Conservation (phyloP, 2,113 vertebrate genomes). For the Empidonax traillii region DNA sequence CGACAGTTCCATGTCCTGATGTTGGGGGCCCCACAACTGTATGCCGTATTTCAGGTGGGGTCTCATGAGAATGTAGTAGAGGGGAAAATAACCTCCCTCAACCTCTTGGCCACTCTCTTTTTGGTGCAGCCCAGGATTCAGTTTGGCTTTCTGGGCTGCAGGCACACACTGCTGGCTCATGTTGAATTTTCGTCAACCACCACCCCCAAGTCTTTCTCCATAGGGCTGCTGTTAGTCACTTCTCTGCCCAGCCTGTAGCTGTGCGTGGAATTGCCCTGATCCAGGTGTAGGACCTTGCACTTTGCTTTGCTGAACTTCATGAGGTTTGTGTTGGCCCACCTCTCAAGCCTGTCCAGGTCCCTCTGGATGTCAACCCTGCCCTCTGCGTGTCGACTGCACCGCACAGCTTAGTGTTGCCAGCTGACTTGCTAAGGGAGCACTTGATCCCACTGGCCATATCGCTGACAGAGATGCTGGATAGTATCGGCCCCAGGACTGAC, state of each 20-base stretch:
- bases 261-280: neutral
- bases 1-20: neutral
- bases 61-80: neutral
- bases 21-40: neutral
- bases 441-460: neutral
- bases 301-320: neutral
- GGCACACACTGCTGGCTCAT: fast-evolving
- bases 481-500: fast-evolving
- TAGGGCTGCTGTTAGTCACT: neutral
- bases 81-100: neutral
- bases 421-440: neutral
- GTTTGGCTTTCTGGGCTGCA: neutral
- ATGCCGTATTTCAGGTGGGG: fast-evolving
- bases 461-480: neutral
- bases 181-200: fast-evolving
- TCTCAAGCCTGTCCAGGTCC: neutral
- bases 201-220: neutral
- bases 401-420: fast-evolving
- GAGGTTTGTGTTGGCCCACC: neutral
- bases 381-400: fast-evolving
- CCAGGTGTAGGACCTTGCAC: neutral
- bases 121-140: neutral
- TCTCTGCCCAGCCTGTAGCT: neutral
- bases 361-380: neutral
- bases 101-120: neutral